Base-by-base conservation (phyloP, 2,888 invertebrate genomes). In the Xestia sexstrigata region DNA sequence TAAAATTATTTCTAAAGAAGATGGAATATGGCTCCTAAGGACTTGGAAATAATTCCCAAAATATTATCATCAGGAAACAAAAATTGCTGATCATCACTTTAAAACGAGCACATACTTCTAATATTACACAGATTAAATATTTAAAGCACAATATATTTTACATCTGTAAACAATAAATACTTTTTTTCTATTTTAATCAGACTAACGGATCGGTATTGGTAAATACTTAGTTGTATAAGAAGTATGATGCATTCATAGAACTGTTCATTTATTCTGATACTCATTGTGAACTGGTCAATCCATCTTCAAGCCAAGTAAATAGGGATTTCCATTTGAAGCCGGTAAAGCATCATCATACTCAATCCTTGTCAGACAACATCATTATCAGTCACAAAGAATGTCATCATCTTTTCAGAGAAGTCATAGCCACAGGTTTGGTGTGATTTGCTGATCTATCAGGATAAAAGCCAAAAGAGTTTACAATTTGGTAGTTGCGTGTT, bases 101-200 rank as follows among this genome's bases (percentile, higher is more conserved):
- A 35, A 62, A 35, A 62, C 11, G 9, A 62, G 35, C 11, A 11
- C 62, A 11, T 49, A 23, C 49, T 52, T 52, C 52, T 52, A 23
- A 52, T 35, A 67, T 26, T 30, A 67, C 30, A 47, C 30, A 17
- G n/a, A 65, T 42, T 17, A n/a, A 42, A 42, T 42, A 42, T 42
- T 42, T 11, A 42, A 65, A 26, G 13, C 1, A 26, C n/a, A 26
- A 0, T 6, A 15, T 39, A 23, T 35, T 62, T 62, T 35, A 62
- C 26, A 42, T 70, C 23, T 60, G 42, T 30, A 70, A 60, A 30
- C 58, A 60, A 72, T 72, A 47, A 65, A 58, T 39, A 39, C 52
- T 75, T 20, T 65, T 35, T 70, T 74, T 70, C 62, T 58, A 70
- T 75, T 75, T 52, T 49, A 49, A 75, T 62, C 65, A 72, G 63